These are phyloP conservation scores for Desmophyllum pertusum DNA, from an alignment of 92 coral and sea anemone genomes.

Conservation along the genomic window DNA sequence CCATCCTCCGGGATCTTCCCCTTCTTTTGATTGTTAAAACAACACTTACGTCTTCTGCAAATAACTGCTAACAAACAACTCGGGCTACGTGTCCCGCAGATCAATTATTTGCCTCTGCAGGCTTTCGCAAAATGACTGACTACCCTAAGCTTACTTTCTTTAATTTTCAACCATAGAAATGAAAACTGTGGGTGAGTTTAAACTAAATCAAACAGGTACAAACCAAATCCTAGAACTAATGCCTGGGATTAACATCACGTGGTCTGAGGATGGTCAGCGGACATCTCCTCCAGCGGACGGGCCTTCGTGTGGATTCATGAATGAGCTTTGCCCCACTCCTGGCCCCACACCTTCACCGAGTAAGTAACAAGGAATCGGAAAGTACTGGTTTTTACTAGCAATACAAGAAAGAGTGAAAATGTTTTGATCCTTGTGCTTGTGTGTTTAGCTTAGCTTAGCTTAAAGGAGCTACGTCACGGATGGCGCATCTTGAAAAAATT, in stretches of 20 bases:
- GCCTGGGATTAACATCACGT: conserved; percentile 53
- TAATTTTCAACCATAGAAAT: conserved; percentile 33
- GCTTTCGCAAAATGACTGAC: too few species aligned
- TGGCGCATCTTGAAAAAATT: too few species aligned
- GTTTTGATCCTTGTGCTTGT: too few species aligned
- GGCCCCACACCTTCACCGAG: conserved; percentile 60
- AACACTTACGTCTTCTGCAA: too few species aligned
- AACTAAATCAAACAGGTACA: conserved; percentile 31
- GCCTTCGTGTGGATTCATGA: conserved; percentile 70
- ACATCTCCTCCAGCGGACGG: conserved; percentile 61
- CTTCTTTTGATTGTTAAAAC: too few species aligned
- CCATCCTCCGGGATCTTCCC: too few species aligned
- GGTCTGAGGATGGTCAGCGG: conserved; percentile 60
- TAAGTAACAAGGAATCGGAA: conserved; percentile 9
- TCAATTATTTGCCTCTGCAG: background rate
- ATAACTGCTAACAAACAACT: too few species aligned
- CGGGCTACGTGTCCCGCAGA: too few species aligned
- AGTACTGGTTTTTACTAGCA: background rate
- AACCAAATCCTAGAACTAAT: conserved; percentile 48
- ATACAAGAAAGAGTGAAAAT: too few species aligned
- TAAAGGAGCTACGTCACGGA: too few species aligned
- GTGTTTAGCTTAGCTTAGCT: too few species aligned
- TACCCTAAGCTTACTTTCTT: background rate
- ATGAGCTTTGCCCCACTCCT: conserved; percentile 54
- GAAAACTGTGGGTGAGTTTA: conserved; percentile 58